A percentile compares a stretch with the other conserved stretches of the same genome.
These are phyloP conservation scores for Aythya baeri DNA, from an alignment of 2,113 vertebrate species.

Conservation along the genomic window DNA sequence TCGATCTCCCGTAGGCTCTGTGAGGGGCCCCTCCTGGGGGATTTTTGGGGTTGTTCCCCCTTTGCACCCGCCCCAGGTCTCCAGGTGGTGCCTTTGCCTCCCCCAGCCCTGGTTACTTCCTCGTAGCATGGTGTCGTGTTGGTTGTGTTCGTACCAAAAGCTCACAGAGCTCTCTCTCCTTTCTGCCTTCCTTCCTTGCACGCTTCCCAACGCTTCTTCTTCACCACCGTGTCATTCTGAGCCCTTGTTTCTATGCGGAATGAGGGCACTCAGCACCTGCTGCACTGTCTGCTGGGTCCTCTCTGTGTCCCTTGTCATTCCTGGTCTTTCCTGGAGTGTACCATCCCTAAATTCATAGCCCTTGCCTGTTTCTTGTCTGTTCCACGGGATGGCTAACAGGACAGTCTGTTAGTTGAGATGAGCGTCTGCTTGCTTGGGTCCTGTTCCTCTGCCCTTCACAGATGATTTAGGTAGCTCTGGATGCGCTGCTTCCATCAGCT, in stretches of 20 bases:
- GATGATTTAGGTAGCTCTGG: background rate
- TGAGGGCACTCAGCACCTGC: background rate
- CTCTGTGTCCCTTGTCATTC: background rate
- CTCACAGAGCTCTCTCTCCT: background rate
- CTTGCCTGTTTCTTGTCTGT: background rate
- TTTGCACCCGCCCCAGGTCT: background rate
- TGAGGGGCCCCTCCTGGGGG: background rate
- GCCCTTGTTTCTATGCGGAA: background rate
- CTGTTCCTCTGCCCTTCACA: background rate
- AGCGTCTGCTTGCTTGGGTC: background rate
- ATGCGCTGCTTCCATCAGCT: background rate
- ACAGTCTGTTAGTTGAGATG: background rate
- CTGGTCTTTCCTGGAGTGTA: accelerated
- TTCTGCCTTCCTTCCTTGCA: background rate
- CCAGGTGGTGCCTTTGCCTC: accelerated
- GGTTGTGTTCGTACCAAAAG: background rate
- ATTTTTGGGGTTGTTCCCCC: background rate
- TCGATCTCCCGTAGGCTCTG: background rate
- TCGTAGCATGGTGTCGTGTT: background rate
- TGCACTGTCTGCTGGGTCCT: background rate
- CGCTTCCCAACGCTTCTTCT: background rate
- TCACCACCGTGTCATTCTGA: background rate
- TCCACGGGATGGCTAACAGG: background rate
- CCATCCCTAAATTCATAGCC: background rate
- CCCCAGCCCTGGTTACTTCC: background rate